Base-by-base conservation (phyloP, 92 coral and sea anemone species). In the Montipora capitata region DNA sequence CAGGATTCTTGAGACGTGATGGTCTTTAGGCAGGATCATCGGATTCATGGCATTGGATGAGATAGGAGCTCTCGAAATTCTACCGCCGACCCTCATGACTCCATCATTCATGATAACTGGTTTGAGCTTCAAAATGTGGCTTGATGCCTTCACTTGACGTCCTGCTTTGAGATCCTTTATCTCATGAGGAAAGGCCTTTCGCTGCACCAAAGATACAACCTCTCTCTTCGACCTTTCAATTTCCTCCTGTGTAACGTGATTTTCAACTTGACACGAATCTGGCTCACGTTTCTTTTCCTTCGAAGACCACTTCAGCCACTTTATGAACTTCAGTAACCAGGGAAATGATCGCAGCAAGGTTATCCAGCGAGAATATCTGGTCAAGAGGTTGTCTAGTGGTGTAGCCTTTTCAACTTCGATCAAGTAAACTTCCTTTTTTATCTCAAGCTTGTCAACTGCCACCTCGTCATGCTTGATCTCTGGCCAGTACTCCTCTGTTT, bases 11-110 rank as follows among this genome's bases (percentile, higher is more conserved):
- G 93, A 68, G 35, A 78, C 90, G 51, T 78, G 90, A 65, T 80
- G 82, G 9, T 80, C 85, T 39, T 61, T 59, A 7, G 94, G 92
- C n/a, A 88, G 62, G 69, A 88, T 65, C 65, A 88, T 88, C n/a
- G 89, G 89, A 54, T 89, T 83, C 59, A 15, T 69, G 16, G 93
- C 93, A 20, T 89, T 85, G 13, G 67, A 52, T 3, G 93, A 83
- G 9, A 89, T 61, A 16, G 92, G 88, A 2, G 93, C 93, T 40
- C 76, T 61, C 13, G 62, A 57, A 57, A 57, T 57, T 10, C 18
- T 57, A 57, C 62, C 62, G 13, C 62, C 62, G 0, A 57, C 62
- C 12, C 62, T 6, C 62, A 57, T 8, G 16, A 57, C 62, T 8
- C 62, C 62, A 57, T 57, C 18, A 57, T 57, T 57, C 16, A 10